A percentile compares a stretch with the other conserved stretches of the same genome.
phyloP scores from a whole-genome alignment of 2,888 invertebrate genomes.

The Scelioninae gen. 2 region DNA sequence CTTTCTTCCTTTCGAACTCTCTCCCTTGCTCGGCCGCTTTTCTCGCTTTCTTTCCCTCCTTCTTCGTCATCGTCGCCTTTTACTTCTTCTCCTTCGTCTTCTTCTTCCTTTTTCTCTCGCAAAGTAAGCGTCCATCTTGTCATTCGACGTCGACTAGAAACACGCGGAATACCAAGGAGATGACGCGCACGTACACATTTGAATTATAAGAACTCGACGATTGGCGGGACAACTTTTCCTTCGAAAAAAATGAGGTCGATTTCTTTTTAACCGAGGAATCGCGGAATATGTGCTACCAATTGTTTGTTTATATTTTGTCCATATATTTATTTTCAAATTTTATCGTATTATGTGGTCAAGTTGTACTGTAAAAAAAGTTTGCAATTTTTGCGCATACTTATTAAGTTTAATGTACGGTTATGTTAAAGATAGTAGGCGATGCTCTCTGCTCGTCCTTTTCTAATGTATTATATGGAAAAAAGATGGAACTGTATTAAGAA shows the following conservation, averaged over 20 bases:
- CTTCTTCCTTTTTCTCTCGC: slow-evolving; percentile 44
- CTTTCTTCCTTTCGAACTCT: slow-evolving; percentile 41
- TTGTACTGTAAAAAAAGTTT: too few species aligned
- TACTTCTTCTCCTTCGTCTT: too few species aligned
- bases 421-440: too few species aligned
- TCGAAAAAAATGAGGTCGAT: slow-evolving; percentile 37
- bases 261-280: slow-evolving; percentile 26
- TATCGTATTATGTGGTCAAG: too few species aligned
- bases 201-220: slow-evolving; percentile 46
- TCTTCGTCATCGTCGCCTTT: slow-evolving; percentile 22
- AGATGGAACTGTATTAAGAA: too few species aligned
- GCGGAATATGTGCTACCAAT: background rate
- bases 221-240: slow-evolving; percentile 38
- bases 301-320: background rate
- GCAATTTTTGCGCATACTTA: too few species aligned
- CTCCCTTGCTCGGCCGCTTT: slow-evolving; percentile 6
- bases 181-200: slow-evolving; percentile 52
- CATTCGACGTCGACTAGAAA: slow-evolving; percentile 53
- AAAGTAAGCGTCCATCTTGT: slow-evolving; percentile 54
- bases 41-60: slow-evolving; percentile 19
- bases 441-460: too few species aligned
- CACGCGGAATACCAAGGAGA: slow-evolving; percentile 56
- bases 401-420: too few species aligned
- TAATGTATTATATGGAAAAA: too few species aligned
- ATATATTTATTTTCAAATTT: too few species aligned